These are phyloP conservation scores for Otolemur garnettii DNA, from an alignment of 2,113 vertebrate genomes.

Conservation along the genomic window DNA sequence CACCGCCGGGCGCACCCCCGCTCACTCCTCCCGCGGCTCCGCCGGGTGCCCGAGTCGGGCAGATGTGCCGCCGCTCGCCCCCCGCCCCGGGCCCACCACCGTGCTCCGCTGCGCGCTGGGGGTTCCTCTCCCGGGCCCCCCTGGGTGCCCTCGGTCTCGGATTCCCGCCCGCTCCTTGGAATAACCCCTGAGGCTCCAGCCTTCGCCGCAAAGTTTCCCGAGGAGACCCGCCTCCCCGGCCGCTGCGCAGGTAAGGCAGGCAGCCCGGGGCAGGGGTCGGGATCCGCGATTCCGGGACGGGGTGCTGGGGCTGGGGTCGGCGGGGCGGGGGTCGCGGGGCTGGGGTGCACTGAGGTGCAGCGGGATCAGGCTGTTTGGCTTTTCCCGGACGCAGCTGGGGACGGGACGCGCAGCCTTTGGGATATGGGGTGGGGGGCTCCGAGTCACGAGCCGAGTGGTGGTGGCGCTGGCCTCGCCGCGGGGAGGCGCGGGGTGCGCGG, in stretches of 20 bases:
- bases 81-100: slow-evolving; percentile 75
- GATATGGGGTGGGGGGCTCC: slow-evolving; percentile 35
- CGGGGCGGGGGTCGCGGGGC: not conserved
- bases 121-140: slow-evolving; percentile 58
- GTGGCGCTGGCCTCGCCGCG: slow-evolving; percentile 29
- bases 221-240: slow-evolving; percentile 80
- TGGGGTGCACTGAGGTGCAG: not conserved
- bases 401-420: slow-evolving; percentile 42
- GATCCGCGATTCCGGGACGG: slow-evolving; percentile 33
- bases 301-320: not conserved
- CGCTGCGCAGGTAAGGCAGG: slow-evolving; percentile 76
- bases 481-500: slow-evolving; percentile 66
- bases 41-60: slow-evolving; percentile 69
- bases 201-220: slow-evolving; percentile 81
- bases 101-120: slow-evolving; percentile 63
- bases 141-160: slow-evolving; percentile 50
- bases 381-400: slow-evolving; percentile 4
- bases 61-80: slow-evolving; percentile 77
- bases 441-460: not conserved
- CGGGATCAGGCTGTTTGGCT: not conserved
- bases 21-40: slow-evolving; percentile 61
- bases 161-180: slow-evolving; percentile 71
- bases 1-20: slow-evolving; percentile 55
- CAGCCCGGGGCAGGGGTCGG: slow-evolving; percentile 37
- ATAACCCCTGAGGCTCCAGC: slow-evolving; percentile 75